Evolutionary conservation across 2,888 invertebrate species (phyloP), one percentile per base, ranked within the genome.

Genomic region (Microctonus aethiopoides): DNA sequence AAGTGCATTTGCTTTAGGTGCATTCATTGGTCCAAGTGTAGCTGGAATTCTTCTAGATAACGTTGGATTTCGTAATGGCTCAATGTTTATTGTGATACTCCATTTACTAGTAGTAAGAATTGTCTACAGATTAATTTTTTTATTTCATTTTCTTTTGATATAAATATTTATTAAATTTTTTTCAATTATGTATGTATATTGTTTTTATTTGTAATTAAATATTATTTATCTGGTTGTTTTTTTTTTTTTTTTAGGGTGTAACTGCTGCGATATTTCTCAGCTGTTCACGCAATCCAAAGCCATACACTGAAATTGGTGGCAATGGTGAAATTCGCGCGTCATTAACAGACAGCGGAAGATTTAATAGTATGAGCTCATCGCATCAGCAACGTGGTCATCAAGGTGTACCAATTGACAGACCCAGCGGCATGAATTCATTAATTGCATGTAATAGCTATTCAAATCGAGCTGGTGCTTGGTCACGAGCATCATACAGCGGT

Each of bases 1-100:
- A 1, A 95, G 95, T 0, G 92, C 94, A 0, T 96, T 96, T 80
- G 95, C 96, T 0, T 88, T 97, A 10, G 97, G 97, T 0, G 94
- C 95, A 1, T 95, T 95, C 85, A 91, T 95, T 62, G 95, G 95
- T 0, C 95, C 95, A 0, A 93, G 93, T 0, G 88, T 93, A 1
- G 91, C 91, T 75, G 95, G 95, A 0, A 89, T 94, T 52, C 88
- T 95, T 0, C 91, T 91, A 78, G 94, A 95, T 79, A 89, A 87
- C 62, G 90, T 93, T 64, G 93, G 93, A 0, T 95, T 95, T 83
- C 84, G 91, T 34, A 89, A 89, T 75, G 91, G 92, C 0, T 92
- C 94, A 0, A 87, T 93, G 82, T 94, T 94, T 79, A 90, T 95
- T 41, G 89, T 93, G 39, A 86, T 88, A 4, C 87, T 92, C 2